Evolutionary conservation across 2,113 vertebrate species (phyloP), one percentile per base, ranked within the genome.

Genomic region (Lanius collurio): DNA sequence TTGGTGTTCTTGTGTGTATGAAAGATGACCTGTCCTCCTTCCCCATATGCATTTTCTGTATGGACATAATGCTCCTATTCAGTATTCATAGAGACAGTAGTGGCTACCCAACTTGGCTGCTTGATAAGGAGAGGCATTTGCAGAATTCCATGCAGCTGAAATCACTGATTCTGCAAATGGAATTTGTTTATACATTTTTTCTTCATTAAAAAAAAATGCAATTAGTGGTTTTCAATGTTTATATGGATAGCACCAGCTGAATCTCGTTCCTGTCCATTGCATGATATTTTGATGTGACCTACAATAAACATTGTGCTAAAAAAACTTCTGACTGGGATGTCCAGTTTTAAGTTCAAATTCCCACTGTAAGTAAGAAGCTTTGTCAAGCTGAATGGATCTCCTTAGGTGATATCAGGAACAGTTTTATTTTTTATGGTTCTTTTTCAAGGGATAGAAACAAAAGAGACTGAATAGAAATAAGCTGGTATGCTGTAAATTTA

Each of bases 61-160:
- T 71, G 87, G 37, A 30, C 56, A 97, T 95, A 97, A 96, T 94
- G 76, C 24, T 73, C 31, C 87, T 75, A 71, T 96, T 97, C 94
- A 96, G 85, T 83, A 78, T 95, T 96, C 91, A 92, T 59, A 49
- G 79, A 82, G 91, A 90, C 19, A 27, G 81, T n/a, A 46, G 80
- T 59, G 75, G 62, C 60, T 95, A 20, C 60, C 67, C 88, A 91
- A 3, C 60, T 88, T 57, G 69, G 41, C 81, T 97, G 60, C 82
- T 50, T 73, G 81, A 75, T 91, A 89, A 89, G 84, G 86, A 88
- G 42, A 90, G 68, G 74, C 83, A 89, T 62, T 92, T 92, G 85
- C 50, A 90, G 87, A 96, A 95, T 96, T 95, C 80, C 74, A 91
- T 18, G 42, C 39, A 77, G 83, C 49, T 96, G 94, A 93, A 97